phyloP scores from a whole-genome alignment of 1,140 invertebrate genomes.

The Triops cancriformis region DNA sequence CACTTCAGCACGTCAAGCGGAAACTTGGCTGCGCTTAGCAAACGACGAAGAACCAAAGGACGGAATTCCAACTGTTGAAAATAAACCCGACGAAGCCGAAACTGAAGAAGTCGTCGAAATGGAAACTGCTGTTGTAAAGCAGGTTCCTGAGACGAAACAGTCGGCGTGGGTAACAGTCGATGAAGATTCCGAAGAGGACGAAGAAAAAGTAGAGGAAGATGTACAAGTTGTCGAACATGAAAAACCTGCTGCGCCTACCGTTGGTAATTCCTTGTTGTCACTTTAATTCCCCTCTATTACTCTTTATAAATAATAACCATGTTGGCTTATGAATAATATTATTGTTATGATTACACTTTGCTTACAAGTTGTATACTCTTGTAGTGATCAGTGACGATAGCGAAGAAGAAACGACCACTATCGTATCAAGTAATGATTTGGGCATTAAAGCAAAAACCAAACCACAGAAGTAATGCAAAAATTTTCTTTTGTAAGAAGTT shows the following conservation, averaged over 20 bases:
- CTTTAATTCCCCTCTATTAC: neutral
- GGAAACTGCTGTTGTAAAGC: neutral
- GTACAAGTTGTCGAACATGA: neutral
- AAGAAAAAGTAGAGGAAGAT: neutral
- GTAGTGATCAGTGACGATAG: conserved; percentile 44
- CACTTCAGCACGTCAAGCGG: conserved; percentile 20
- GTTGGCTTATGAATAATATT: neutral
- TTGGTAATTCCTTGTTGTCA: neutral
- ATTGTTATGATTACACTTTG: neutral
- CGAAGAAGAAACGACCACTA: conserved; percentile 43
- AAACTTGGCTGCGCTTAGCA: conserved; percentile 11
- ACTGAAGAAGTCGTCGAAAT: neutral
- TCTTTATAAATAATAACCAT: conserved; percentile 19
- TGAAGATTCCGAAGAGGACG: neutral
- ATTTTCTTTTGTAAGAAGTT: too few relatives aligned
- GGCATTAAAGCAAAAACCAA: neutral
- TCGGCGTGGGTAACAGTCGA: neutral
- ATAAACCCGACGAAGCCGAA: neutral
- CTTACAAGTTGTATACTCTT: neutral
- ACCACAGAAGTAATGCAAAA: neutral
- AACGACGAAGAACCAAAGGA: neutral
- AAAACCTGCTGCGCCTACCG: neutral
- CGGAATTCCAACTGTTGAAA: neutral
- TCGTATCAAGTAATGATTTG: conserved; percentile 18
- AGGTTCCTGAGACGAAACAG: neutral